Evolutionary conservation across 2,888 invertebrate species (phyloP), one percentile per base, ranked within the genome.

Genomic region (Drosophila setosimentum): DNA sequence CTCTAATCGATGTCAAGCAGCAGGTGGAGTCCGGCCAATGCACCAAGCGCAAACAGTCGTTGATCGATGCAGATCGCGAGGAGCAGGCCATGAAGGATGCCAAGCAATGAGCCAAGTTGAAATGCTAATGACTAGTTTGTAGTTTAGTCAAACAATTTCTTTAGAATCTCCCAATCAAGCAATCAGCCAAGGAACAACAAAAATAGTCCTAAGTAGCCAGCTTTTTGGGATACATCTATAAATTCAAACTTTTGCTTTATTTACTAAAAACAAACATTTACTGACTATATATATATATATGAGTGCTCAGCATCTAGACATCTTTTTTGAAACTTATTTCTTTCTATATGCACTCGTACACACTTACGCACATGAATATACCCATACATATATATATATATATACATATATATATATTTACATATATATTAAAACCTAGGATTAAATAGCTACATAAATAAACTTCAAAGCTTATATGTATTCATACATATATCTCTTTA

Each of bases 21-120:
- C 82, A 89, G 30, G 91, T 91, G 68, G 81, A 89, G 76, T 67
- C 82, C 4, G 74, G 73, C 0, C 83, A 91, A 32, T 78, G 89
- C n/a, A 88, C 80, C 58, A 87, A 85, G 64, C 87, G 92, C 57
- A 92, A 91, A 60, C 86, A 89, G 60, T 91, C 92, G 11, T 62
- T 91, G 30, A 85, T 82, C 57, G 87, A 85, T 24, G 85, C 87
- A 13, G 87, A 88, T 67, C 87, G 73, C 57, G 87, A 87, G 73
- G 90, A 90, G 67, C 87, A 90, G 73, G 78, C 83, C 21, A 70
- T 90, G 3, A 90, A 89, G 75, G 91, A 92, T 76, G 86, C 80
- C 55, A 92, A 92, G 75, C 86, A 89, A 70, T 90, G 72, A 90
- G 69, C 32, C 37, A 54, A 69, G 45, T 16, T 61, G 32, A 13